Percentiles rank a stretch among this genome's conserved stretches.
Conservation (phyloP, 2,888 invertebrate genomes). For the Tineola bisselliella region DNA sequence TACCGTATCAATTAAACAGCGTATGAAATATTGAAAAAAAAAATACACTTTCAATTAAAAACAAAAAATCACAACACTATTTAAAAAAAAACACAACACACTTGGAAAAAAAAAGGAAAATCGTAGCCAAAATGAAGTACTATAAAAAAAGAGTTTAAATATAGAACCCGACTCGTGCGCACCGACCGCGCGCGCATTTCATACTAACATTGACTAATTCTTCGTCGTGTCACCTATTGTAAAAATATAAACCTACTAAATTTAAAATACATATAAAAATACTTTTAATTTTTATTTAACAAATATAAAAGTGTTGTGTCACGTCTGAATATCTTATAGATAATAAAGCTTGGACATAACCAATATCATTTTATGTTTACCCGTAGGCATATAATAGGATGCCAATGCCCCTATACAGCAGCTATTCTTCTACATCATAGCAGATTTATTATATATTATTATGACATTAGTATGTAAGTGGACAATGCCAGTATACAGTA, state of each 20-base stretch:
- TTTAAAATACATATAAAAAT: not conserved
- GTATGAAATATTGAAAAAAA: not conserved
- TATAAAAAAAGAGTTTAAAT: not conserved
- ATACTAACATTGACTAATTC: slow-evolving; percentile 29
- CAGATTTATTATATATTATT: no score
- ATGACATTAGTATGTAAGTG: no score
- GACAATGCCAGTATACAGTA: no score
- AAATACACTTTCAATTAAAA: not conserved
- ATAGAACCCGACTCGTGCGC: slow-evolving; percentile 36
- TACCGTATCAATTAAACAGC: not conserved
- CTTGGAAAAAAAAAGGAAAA: not conserved
- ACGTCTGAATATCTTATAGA: no score
- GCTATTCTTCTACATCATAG: no score
- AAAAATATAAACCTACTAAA: not conserved
- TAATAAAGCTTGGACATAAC: no score
- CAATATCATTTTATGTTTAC: no score
- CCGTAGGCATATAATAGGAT: no score
- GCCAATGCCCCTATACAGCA: no score
- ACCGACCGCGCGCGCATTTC: slow-evolving; percentile 35
- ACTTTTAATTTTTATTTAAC: no score
- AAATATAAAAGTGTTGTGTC: no score
- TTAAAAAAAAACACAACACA: not conserved
- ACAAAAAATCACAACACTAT: not conserved
- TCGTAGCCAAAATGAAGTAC: not conserved
- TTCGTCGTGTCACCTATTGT: not conserved